Evolutionary conservation across 2,888 invertebrate genomes (phyloP), one percentile per base, ranked within the genome.

Genomic region (Mamestra brassicae): DNA sequence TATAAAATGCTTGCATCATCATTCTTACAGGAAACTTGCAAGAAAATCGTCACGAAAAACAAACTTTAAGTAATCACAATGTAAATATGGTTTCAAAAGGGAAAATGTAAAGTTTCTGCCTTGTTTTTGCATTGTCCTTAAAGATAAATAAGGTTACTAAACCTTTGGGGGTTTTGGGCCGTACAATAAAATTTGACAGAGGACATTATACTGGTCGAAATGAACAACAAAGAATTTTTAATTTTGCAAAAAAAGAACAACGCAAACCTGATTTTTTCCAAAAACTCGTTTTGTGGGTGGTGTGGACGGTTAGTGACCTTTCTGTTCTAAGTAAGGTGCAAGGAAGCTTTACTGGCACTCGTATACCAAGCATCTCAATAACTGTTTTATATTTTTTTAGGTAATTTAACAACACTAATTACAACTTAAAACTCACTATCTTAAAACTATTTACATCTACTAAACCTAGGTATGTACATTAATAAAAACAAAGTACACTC

Each of bases 1-100:
- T 66, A 78, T 66, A 54, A 42, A 55, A 52, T 58, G 10, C 34
- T 54, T 66, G 45, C 55, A 52, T 26, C 10, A 62, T 17, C 13
- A 74, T 42, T 74, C 26, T 11, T 17, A 42, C 0, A 57, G 50
- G n/a, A 17, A 58, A 80, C 11, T 45, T n/a, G 4, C 11, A 36
- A 38, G 34, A 34, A 52, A 57, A 57, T 11, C 7, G n/a, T 54
- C 7, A 62, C 65, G 11, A 55, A 5, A 64, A 64, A 68, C 10
- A 3, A 11, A 54, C 36, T 52, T 36, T 11, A 42, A 34, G 13
- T n/a, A 54, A 17, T n/a, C 10, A 11, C 36, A 36, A 42, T 52
- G 26, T 26, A 52, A 15, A 63, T 38, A 15, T 52, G 26, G 17
- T 36, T 42, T 10, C 11, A 50, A 42, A 34, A 26, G 1, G 5